Base-by-base conservation (phyloP, 2,113 vertebrate species). In the Tricholaema leucomelas region DNA sequence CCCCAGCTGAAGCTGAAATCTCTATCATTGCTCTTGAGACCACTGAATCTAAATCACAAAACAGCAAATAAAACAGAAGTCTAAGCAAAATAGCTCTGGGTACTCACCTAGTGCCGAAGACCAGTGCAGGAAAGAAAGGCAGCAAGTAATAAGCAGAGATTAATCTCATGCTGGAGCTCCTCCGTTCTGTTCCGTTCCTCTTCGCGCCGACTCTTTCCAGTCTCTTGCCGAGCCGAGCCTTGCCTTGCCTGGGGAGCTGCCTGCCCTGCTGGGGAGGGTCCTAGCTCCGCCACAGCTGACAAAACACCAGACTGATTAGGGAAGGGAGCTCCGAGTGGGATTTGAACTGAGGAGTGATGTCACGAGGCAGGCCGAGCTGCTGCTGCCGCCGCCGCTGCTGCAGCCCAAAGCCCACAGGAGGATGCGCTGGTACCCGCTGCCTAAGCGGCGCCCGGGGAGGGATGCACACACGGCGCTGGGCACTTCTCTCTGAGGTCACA, bases 41-140 rank as follows among this genome's bases (percentile, higher is more conserved):
- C 54, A 20, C 42, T 4, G 58, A 52, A 63, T 35, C 7, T 15
- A 31, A 18, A 58, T 21, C 21, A 66, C 31, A 46, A 17, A 66
- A 21, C 20, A 18, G 28, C 44, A 64, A 70, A 38, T 25, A 16
- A 17, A 78, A 12, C 65, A 23, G 52, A 90, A 78, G 38, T 73
- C 2, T 7, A 23, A 63, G 58, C 93, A 85, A 55, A 85, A 56
- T 2, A 58, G 56, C 84, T 58, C 79, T 52, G 66, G 12, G 84
- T 84, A 97, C 98, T 98, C 97, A 98, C 98, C 98, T 96, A 90
- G 96, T 17, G 75, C 97, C 90, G 78, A 96, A 58, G 84, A 97
- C 90, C 87, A 98, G 94, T 2, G 96, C 95, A 2, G 97, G 96
- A 18, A 97, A 70, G 9, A 98, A 93, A 55, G 94, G 84, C 85